Base-by-base conservation (phyloP, 1,140 invertebrate species). In the Drosophila erecta region DNA sequence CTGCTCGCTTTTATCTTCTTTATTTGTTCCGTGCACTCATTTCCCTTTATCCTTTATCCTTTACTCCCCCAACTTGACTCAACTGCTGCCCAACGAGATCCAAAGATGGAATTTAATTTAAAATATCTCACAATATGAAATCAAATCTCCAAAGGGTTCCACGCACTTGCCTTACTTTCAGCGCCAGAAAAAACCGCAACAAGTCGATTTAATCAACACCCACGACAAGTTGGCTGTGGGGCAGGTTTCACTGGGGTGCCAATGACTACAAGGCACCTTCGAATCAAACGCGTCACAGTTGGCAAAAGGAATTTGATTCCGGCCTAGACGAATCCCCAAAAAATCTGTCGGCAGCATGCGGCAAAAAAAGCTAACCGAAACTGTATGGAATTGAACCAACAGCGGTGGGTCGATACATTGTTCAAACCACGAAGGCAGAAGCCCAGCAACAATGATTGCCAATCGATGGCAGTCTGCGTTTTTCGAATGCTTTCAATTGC, bases 151-250 rank as follows among this genome's bases (percentile, higher is more conserved):
- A 20, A 70, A 41, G 49, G 37, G 67, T 70, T 56, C 8, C 20
- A 6, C 7, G 20, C n/a, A 24, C 15, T 62, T 51, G 8, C 35
- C 33, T 22, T 8, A 11, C 62, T 64, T 64, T 74, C 50, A 15
- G 17, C 3, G 17, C 44, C 17, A 33, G 17, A 8, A 55, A 50
- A 61, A 65, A 60, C 75, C 75, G 75, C 83, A 85, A 85, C 72
- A 87, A 87, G 70, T 86, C 66, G 66, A 79, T 86, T 87, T 75
- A 78, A 81, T 78, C 71, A 76, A 87, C 75, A 81, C 74, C 61
- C 65, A 43, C 46, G 37, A 58, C 35, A 37, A 59, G 38, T 20
- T 37, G 20, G 17, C 14, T n/a, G 27, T 43, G 24, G 17, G 17
- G 17, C 10, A 41, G 56, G 15, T n/a, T 59, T 65, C 17, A 33